Evolutionary conservation across 2,888 invertebrate species (phyloP), one percentile per base, ranked within the genome.

Genomic region (Pheosia tremula): DNA sequence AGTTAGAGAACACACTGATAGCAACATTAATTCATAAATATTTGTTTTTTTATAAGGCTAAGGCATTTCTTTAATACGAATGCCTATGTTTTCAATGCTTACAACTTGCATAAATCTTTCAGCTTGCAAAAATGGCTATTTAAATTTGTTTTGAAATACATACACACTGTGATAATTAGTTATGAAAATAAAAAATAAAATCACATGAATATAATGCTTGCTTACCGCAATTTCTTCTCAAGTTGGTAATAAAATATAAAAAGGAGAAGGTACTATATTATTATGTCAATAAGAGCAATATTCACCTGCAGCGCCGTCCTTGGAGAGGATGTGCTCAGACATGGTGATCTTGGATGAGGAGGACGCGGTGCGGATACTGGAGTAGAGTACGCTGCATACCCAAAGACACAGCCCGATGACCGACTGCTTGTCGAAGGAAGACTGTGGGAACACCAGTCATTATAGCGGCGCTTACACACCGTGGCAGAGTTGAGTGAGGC

Each of bases 371-470:
- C 99, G 96, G 66, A 99, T 95, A 75, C 98, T 97, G 11, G 99
- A 99, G 92, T 99, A 99, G 60, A 99, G 94, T 59, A 99, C 97
- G 88, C 99, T 99, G 80, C 97, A 95, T 89, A 98, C 96, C 98
- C 99, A 99, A 80, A 99, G 97, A 57, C 97, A 88, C 73, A 99
- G 95, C 56, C 98, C 98, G 78, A 99, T 96, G 72, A 99, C 96
- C 75, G 98, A 97, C 84, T 98, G 97, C 76, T 97, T 97, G 88
- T 98, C 98, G 86, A 98, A 97, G 38, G 96, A 95, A 49, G 88
- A 75, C 93, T 93, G 86, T 54, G 37, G 43, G 11, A 54, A 57
- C 5, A 39, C 56, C 37, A 58, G 36, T 13, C 49, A 37, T 41
- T 57, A 54, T 47, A 24, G 2, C 24, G 24, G 24, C 24, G 24